Base-by-base conservation (phyloP, 2,797 vertebrate genomes). In the Buphagus erythrorhynchus region DNA sequence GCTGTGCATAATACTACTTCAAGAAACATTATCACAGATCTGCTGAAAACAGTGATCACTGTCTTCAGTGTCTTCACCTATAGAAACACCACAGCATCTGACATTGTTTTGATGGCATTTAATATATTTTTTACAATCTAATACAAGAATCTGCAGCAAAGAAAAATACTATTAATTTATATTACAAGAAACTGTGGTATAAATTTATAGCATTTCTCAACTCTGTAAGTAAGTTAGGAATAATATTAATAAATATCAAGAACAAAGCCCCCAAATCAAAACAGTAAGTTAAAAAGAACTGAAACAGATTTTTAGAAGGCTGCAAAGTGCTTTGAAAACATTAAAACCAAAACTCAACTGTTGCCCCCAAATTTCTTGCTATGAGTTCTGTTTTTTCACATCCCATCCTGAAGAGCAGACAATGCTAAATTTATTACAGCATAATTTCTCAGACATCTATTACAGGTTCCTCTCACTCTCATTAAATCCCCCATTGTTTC, bases 41-140 rank as follows among this genome's bases (percentile, higher is more conserved):
- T 89, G 43, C 79, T 89, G 52, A 86, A 83, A 6, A 40, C 31
- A 74, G 42, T 9, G 7, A 82, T 48, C 80, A 68, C 61, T 65
- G 57, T 63, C 62, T 88, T 96, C 66, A 68, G 65, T 65, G 52
- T 63, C 62, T 88, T 96, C 66, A 78, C 82, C 68, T 86, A 90
- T 4, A 63, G 62, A 87, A 38, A 72, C 13, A 78, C 16, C 1
- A 16, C 3, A 79, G 38, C 63, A 95, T 48, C 48, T 75, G 69
- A 63, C 36, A 35, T 10, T 29, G 46, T 58, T 95, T 46, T 91
- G 54, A 93, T 45, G 90, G n/a, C 49, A 69, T 59, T 77, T 77
- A 28, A 65, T 45, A 4, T 5, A 35, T 42, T 79, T 93, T 92
- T 84, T 78, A 59, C 69, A 78, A 33, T 46, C 51, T 71, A 78